phyloP scores from a whole-genome alignment of 2,888 invertebrate genomes.

The Allygus modestus region DNA sequence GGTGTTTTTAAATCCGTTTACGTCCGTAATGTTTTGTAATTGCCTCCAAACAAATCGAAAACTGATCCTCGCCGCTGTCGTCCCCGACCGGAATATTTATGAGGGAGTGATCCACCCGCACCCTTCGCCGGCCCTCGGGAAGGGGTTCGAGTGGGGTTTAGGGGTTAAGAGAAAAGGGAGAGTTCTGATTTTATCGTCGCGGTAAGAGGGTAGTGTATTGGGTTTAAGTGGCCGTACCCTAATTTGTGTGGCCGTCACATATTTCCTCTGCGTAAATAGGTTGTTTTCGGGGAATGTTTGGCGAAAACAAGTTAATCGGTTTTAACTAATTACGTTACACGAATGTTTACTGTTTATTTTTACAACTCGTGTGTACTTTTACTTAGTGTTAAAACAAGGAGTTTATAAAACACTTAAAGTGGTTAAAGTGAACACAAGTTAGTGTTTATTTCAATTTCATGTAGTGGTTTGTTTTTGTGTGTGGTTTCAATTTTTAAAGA shows the following conservation, averaged over 20 bases:
- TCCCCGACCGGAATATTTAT: slow-evolving; percentile 21
- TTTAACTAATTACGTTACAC: no score
- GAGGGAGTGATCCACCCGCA: not conserved
- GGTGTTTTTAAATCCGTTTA: not conserved
- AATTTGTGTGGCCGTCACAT: not conserved
- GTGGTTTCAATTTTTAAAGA: no score
- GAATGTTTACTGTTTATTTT: no score
- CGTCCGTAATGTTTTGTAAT: not conserved
- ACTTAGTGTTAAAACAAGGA: no score
- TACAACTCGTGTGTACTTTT: no score
- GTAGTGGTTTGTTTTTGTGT: no score
- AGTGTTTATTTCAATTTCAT: no score
- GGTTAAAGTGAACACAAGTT: no score
- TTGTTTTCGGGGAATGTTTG: no score
- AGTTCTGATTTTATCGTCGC: not conserved
- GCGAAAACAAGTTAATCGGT: no score
- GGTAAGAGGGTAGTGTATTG: not conserved
- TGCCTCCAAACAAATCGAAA: not conserved
- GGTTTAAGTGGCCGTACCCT: not conserved
- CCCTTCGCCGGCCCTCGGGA: not conserved
- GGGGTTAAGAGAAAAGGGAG: not conserved
- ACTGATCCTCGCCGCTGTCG: not conserved
- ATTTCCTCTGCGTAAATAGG: no score
- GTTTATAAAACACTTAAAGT: no score
- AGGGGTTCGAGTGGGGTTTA: not conserved